Evolutionary conservation across 2,888 invertebrate species (phyloP).

Genomic region (Dryobota labecula): DNA sequence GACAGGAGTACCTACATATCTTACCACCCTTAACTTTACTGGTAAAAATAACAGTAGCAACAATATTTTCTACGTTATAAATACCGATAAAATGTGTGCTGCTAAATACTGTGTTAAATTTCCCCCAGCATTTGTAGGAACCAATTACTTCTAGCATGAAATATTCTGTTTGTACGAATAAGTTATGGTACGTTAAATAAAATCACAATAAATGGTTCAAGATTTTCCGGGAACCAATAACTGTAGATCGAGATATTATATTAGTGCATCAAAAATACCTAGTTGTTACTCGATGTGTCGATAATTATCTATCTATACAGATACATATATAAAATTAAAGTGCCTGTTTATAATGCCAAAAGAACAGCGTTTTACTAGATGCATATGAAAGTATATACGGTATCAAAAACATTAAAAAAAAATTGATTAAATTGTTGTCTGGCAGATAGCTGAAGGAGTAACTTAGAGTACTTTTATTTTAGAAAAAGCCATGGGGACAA

Average conservation of each 20-base stretch:
- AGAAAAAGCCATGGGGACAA: no score
- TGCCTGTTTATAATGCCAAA: no score
- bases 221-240: not conserved
- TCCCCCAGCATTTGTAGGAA: not conserved
- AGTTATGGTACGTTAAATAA: not conserved
- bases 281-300: not conserved
- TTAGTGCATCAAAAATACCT: not conserved
- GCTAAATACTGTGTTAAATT: not conserved
- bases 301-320: not conserved
- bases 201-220: not conserved
- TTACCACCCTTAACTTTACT: not conserved
- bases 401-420: no score
- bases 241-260: not conserved
- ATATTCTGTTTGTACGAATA: conserved; percentile 6
- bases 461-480: no score
- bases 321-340: no score
- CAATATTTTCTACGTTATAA: not conserved
- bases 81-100: conserved; percentile 4
- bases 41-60: not conserved
- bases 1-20: not conserved
- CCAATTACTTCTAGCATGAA: not conserved
- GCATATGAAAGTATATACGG: no score
- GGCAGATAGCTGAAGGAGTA: no score
- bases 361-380: no score
- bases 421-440: no score